These are phyloP conservation scores for Dryomyza anilis DNA, from an alignment of 2,888 invertebrate species.

Conservation along the genomic window DNA sequence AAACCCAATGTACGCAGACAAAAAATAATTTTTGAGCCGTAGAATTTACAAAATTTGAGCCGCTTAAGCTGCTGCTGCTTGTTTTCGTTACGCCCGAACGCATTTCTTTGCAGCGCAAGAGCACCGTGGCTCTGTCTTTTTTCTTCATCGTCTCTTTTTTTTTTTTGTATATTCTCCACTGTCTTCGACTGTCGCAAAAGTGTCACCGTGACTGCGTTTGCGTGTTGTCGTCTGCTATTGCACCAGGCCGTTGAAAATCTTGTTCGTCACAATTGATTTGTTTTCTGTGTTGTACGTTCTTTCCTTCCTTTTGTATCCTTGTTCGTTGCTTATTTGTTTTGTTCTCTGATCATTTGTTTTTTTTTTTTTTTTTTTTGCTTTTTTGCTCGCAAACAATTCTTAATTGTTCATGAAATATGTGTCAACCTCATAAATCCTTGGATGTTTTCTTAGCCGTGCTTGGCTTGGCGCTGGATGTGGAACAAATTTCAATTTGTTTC, in stretches of 20 bases:
- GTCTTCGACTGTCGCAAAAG: slow-evolving; percentile 2
- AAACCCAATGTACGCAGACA: too few relatives aligned
- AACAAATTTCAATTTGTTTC: slow-evolving; percentile 18
- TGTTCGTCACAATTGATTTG: slow-evolving; percentile 57
- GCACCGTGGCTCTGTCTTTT: slow-evolving; percentile 29
- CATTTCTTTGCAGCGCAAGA: slow-evolving; percentile 23
- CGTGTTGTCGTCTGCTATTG: slow-evolving; percentile 21
- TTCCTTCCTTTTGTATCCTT: neutral
- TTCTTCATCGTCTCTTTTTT: slow-evolving; percentile 19
- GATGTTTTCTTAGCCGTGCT: neutral
- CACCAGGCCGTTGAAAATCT: slow-evolving; percentile 55
- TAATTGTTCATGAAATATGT: slow-evolving; percentile 50
- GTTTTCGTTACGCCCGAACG: slow-evolving; percentile 21
- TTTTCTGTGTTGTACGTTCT: too few relatives aligned
- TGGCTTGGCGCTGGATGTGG: neutral
- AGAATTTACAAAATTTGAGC: too few relatives aligned
- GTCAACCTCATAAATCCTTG: slow-evolving; percentile 53
- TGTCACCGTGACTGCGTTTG: slow-evolving; percentile 13
- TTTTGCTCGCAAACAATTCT: slow-evolving; percentile 24
- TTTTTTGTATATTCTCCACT: neutral
- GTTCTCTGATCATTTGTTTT: neutral
- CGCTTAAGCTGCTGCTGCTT: neutral
- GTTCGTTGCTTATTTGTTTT: neutral
- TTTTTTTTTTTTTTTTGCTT: neutral
- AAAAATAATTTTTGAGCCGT: too few relatives aligned